Base-by-base conservation (phyloP, 2,888 invertebrate genomes). In the Eugnorisma glareosa region DNA sequence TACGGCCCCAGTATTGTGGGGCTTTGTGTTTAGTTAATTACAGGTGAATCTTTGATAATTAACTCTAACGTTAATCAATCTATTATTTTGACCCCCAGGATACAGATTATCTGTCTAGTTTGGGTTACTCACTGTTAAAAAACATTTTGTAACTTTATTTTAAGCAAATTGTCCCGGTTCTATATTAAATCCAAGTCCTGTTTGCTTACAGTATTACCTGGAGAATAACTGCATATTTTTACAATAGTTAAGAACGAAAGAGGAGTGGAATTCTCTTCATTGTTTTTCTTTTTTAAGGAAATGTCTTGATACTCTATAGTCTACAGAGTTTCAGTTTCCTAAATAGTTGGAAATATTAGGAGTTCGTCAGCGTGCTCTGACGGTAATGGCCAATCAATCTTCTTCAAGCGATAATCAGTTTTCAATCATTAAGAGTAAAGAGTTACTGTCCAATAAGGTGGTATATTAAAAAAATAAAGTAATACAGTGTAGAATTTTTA, bases 11-110 rank as follows among this genome's bases (percentile, higher is more conserved):
- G 21, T 66, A 13, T 18, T 73, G 28, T 51, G 11, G 7, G 28
- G 64, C 37, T 71, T 59, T 57, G 28, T 40, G 21, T 48, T 11
- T n/a, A 43, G 37, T 24, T 78, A 18, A 61, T 73, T 74, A n/a
- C n/a, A 21, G 40, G 35, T 31, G 31, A 1, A 15, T 54, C 1
- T n/a, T 18, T 43, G 13, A 21, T 15, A 18, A 57, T 13, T 69
- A 48, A 18, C 18, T 67, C 6, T 10, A 1, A 35, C 18, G n/a
- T 64, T 64, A 18, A 31, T 57, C 5, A 54, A 1, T 28, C 6
- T 59, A 31, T 31, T 18, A 59, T 31, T 28, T 57, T 18, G 28
- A 31, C 5, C 2, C 18, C 28, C 18, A 18, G 3, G 28, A 59
- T 59, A 31, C 28, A 59, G 28, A 59, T 2, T 28, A 28, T 2